Conservation (phyloP, 2,113 vertebrate species). For the Excalfactoria chinensis region DNA sequence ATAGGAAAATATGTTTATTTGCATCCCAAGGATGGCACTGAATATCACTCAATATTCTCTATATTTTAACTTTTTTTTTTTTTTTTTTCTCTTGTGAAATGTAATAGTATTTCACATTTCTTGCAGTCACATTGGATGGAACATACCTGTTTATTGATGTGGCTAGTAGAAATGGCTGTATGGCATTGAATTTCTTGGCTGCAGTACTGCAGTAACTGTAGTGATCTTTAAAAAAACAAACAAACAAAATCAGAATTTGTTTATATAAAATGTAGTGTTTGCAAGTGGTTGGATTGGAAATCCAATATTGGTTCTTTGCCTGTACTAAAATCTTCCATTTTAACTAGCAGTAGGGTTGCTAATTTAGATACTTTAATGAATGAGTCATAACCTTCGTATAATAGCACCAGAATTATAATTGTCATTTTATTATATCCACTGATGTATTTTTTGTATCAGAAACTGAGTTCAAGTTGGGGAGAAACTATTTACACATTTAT, state of each 20-base stretch:
- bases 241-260: background rate
- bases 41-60: background rate
- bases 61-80: background rate
- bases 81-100: background rate
- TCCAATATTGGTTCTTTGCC: background rate
- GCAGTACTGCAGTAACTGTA: background rate
- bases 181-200: background rate
- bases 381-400: slow-evolving; percentile 40
- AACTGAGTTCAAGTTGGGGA: background rate
- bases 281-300: background rate
- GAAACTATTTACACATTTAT: background rate
- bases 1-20: background rate
- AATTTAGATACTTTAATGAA: slow-evolving; percentile 53
- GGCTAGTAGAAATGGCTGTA: background rate
- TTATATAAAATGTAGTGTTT: background rate
- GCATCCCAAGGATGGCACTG: background rate
- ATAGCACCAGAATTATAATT: slow-evolving; percentile 10
- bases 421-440: background rate
- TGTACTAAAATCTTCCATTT: slow-evolving; percentile 37
- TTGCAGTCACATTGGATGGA: background rate
- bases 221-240: background rate
- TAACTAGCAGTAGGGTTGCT: slow-evolving; percentile 21
- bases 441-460: background rate
- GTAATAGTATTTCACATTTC: background rate
- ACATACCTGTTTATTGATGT: background rate